Evolutionary conservation across 2,888 invertebrate species (phyloP).

Genomic region (Leptinotarsa juncta): DNA sequence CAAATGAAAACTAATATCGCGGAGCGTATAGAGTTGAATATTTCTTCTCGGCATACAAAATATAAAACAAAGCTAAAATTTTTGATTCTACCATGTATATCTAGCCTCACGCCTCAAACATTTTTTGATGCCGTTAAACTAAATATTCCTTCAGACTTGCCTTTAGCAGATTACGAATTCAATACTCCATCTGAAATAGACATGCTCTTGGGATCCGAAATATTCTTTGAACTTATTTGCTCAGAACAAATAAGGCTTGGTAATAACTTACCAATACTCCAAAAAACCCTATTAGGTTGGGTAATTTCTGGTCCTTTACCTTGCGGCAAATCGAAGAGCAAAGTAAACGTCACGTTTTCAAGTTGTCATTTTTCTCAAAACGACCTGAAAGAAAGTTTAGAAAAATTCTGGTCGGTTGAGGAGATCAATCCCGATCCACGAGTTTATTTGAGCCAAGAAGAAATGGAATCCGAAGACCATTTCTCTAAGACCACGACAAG

Average conservation of each 20-base stretch:
- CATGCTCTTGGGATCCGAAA: slow-evolving; percentile 27
- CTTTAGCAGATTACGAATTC: slow-evolving; percentile 31
- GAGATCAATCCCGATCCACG: slow-evolving; percentile 2
- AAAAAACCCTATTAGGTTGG: slow-evolving; percentile 21
- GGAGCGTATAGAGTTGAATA: slow-evolving; percentile 5
- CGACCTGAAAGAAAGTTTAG: slow-evolving; percentile 3
- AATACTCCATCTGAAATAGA: slow-evolving; percentile 30
- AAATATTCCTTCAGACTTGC: slow-evolving; percentile 31
- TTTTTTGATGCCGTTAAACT: slow-evolving; percentile 29
- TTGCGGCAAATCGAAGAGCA: not conserved
- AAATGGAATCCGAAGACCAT: slow-evolving; percentile 44
- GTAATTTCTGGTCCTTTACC: slow-evolving; percentile 1
- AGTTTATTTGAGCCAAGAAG: slow-evolving; percentile 23
- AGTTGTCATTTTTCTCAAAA: slow-evolving; percentile 3
- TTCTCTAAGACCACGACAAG: slow-evolving; percentile 30
- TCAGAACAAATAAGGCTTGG: slow-evolving; percentile 23
- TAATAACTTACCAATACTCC: slow-evolving; percentile 25
- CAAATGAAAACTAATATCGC: slow-evolving; percentile 34
- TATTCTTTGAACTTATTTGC: slow-evolving; percentile 31
- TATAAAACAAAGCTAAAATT: slow-evolving; percentile 23
- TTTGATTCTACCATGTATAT: slow-evolving; percentile 21
- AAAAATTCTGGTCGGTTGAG: slow-evolving; percentile 15
- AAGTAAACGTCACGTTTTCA: not conserved
- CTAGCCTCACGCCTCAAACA: slow-evolving; percentile 15
- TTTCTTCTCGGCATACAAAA: slow-evolving; percentile 15